These are phyloP conservation scores for Mesembrinibis cayennensis DNA, from an alignment of 2,113 vertebrate species.

Conservation along the genomic window DNA sequence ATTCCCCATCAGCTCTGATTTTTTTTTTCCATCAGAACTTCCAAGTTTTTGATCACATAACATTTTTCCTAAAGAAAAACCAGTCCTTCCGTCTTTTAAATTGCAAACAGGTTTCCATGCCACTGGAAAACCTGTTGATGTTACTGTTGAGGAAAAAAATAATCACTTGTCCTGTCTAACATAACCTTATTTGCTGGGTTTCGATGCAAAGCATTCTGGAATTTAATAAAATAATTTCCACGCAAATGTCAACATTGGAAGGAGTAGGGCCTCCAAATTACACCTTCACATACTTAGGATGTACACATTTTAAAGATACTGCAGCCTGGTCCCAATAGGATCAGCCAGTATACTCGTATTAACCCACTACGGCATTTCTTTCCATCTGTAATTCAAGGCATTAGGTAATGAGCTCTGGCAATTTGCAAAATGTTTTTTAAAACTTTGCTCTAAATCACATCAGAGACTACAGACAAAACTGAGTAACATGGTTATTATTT, in stretches of 20 bases:
- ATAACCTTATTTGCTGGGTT: not conserved
- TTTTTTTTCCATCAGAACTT: not conserved
- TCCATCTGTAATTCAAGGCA: slow-evolving; percentile 25
- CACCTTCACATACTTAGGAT: not conserved
- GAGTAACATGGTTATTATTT: slow-evolving; percentile 13
- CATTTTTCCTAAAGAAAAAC: not conserved
- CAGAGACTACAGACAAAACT: not conserved
- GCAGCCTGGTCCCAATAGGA: not conserved
- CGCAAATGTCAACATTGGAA: not conserved
- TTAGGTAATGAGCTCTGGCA: slow-evolving; percentile 40
- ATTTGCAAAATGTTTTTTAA: slow-evolving; percentile 28
- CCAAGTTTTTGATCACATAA: not conserved
- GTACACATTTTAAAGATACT: not conserved
- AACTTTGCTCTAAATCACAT: slow-evolving; percentile 43
- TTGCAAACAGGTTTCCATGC: not conserved
- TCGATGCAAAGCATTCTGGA: not conserved
- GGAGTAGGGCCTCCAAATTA: not conserved
- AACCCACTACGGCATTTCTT: not conserved
- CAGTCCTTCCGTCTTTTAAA: not conserved
- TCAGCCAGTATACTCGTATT: not conserved
- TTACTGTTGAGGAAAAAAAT: not conserved
- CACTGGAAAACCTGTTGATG: not conserved
- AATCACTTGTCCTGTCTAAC: not conserved
- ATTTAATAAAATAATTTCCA: not conserved
- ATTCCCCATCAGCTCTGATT: not conserved